phyloP scores from a whole-genome alignment of 2,888 invertebrate species.

The Calameuta idolon region DNA sequence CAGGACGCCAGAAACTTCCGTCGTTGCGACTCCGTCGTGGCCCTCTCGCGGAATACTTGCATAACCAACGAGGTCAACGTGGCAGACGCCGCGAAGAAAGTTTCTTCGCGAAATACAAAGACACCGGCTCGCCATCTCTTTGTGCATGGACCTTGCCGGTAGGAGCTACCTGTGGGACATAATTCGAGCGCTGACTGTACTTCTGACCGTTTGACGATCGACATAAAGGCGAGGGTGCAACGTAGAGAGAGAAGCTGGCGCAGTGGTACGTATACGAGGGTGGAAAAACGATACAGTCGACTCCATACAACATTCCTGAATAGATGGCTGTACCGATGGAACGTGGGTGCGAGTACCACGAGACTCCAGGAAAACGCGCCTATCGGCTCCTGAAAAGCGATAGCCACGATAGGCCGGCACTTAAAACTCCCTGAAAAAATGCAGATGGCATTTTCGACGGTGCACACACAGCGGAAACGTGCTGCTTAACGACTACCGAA shows the following conservation, averaged over 20 bases:
- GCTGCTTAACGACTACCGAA: constrained; percentile 35
- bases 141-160: not conserved
- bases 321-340: not conserved
- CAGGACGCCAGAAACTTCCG: constrained; percentile 13
- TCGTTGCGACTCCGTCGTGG: not conserved
- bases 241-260: not conserved
- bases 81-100: not conserved
- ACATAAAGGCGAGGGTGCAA: not conserved
- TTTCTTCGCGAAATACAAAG: not conserved
- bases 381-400: constrained; percentile 11
- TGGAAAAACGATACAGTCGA: not conserved
- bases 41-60: constrained; percentile 9
- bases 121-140: not conserved
- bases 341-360: not conserved
- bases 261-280: not conserved
- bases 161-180: not conserved
- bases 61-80: not conserved
- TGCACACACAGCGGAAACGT: constrained; percentile 26
- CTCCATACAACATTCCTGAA: not conserved
- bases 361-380: not conserved
- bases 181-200: not conserved
- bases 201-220: not conserved
- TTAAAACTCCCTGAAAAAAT: constrained; percentile 38
- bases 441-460: constrained; percentile 39
- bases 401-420: constrained; percentile 15